Conservation (phyloP, 2,888 invertebrate genomes). For the Selenia dentaria region DNA sequence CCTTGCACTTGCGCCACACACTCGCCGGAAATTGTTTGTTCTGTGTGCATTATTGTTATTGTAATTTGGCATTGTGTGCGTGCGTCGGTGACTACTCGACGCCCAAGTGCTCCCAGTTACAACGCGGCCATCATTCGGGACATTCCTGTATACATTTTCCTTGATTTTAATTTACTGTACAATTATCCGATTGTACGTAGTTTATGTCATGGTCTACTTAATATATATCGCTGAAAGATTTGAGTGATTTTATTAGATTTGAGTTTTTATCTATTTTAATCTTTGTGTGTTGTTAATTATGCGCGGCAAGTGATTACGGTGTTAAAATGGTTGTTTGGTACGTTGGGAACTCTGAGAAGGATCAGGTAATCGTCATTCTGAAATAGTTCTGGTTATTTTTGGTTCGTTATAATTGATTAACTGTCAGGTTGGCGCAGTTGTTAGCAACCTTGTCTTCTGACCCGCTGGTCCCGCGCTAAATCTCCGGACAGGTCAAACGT, state of each 20-base stretch:
- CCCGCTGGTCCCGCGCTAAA: too few relatives aligned
- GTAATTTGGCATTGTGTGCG: constrained; percentile 62
- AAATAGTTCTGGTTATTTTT: too few relatives aligned
- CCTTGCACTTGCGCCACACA: constrained; percentile 33
- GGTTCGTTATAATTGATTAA: too few relatives aligned
- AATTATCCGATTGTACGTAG: too few relatives aligned
- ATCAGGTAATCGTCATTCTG: constrained; percentile 56
- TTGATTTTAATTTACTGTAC: background rate
- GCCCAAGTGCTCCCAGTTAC: constrained; percentile 21
- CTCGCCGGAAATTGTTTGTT: constrained; percentile 65
- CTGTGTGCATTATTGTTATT: constrained; percentile 66
- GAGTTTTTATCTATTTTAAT: too few relatives aligned
- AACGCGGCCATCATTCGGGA: constrained; percentile 9
- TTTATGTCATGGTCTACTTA: too few relatives aligned
- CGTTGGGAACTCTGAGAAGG: constrained; percentile 41
- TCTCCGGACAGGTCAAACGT: too few relatives aligned
- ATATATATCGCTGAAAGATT: too few relatives aligned
- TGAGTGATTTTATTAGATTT: too few relatives aligned
- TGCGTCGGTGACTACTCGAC: constrained; percentile 16
- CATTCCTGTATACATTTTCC: constrained; percentile 15
- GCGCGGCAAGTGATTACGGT: constrained; percentile 17
- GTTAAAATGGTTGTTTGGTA: constrained; percentile 64
- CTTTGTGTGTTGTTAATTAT: too few relatives aligned
- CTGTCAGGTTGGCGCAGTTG: too few relatives aligned
- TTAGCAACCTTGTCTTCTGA: too few relatives aligned